These are phyloP conservation scores for Chinchilla lanigera DNA, from an alignment of 2,113 vertebrate genomes.

Conservation along the genomic window DNA sequence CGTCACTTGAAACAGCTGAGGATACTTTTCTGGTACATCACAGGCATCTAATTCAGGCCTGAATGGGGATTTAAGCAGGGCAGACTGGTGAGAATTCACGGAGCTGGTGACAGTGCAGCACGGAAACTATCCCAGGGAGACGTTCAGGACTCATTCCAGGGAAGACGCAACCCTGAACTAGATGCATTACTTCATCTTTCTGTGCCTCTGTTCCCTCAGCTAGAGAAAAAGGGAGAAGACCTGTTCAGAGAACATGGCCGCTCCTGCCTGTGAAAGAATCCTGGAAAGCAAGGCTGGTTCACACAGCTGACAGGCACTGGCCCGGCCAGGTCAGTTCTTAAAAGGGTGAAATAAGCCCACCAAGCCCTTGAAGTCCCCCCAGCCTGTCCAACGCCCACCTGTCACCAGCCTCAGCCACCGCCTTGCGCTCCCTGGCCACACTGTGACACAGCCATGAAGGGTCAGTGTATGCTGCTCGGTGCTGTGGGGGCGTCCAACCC, in stretches of 20 bases:
- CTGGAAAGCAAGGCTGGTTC: not conserved
- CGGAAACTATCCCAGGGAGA: not conserved
- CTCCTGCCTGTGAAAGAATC: not conserved
- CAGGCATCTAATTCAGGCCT: constrained; percentile 98
- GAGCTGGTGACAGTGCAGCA: not conserved
- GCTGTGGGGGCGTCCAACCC: not conserved
- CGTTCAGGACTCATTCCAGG: not conserved
- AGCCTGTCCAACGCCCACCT: not conserved
- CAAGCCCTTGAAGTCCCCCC: not conserved
- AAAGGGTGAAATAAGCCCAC: not conserved
- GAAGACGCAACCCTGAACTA: not conserved
- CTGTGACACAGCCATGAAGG: not conserved
- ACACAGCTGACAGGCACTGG: not conserved
- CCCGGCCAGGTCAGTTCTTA: not conserved
- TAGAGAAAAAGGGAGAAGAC: not conserved
- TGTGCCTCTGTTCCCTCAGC: not conserved
- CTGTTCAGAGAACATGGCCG: not conserved
- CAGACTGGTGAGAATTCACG: not conserved
- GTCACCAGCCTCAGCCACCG: not conserved
- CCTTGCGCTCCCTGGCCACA: not conserved
- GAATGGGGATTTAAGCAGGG: constrained; percentile 54
- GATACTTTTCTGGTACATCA: constrained; percentile 98
- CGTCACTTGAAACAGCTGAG: constrained; percentile 96
- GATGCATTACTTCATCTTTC: not conserved
- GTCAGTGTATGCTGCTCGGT: not conserved